Evolutionary conservation across 2,113 vertebrate genomes (phyloP), one percentile per base, ranked within the genome.

Genomic region (Bos javanicus): DNA sequence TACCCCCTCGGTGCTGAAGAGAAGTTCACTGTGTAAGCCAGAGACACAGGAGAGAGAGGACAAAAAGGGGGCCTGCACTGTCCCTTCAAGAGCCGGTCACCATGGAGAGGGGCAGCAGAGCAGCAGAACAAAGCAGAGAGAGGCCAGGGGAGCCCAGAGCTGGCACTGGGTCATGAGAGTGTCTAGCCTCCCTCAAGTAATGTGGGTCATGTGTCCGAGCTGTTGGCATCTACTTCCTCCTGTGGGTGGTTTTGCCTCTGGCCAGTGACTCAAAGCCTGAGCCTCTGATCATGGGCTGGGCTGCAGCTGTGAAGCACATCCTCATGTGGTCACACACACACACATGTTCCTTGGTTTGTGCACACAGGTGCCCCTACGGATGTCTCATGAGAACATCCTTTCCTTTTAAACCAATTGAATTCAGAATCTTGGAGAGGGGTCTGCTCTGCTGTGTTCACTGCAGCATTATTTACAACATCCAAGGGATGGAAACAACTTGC

Each of bases 161-260:
- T 0, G 0, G 48, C 3, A 1, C 28, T 11, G 60, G 36, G 21
- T 36, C 7, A 5, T 3, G 43, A n/a, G 16, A 5, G 0, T 0
- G 1, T 15, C 15, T 0, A 16, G 43, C 21, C 46, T 46, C 43
- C 2, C 1, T 54, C 39, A 7, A 92, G 59, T 15, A 30, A 33
- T 0, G 10, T 5, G 9, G 67, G 28, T 12, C 57, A 7, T 0
- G 3, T 2, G 9, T 14, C 30, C 71, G 46, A 19, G 5, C 1
- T 2, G 17, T 17, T 10, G 28, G 28, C 16, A 39, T 19, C 13
- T 0, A 1, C 43, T 56, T 91, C 30, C 33, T 59, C 33, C 8
- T 7, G 2, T 21, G 57, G 36, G 4, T 76, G 28, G 13, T 62
- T 87, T 83, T 28, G 46, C 43, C 33, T 36, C 60, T 2, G 7